These are phyloP conservation scores for Pangasius krempfi DNA, from an alignment of 2,797 vertebrate species.

Conservation along the genomic window DNA sequence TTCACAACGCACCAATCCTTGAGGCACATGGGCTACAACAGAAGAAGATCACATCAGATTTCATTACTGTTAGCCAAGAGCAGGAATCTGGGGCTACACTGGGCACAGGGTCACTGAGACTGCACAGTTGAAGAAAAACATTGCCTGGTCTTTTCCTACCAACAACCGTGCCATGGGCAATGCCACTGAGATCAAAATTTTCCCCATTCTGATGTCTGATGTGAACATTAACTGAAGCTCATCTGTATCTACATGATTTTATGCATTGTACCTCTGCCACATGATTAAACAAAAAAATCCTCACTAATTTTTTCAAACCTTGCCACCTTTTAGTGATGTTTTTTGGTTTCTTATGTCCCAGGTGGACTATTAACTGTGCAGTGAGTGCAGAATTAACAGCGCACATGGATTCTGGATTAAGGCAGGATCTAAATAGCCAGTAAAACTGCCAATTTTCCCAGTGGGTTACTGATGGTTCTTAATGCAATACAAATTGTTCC, in stretches of 20 bases:
- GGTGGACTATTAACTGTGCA: neutral
- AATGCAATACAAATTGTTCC: slow-evolving; percentile 46
- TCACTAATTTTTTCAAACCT: slow-evolving; percentile 6
- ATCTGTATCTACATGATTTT: neutral
- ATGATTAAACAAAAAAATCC: neutral
- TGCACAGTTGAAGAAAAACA: neutral
- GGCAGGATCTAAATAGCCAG: slow-evolving; percentile 56
- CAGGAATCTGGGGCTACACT: neutral
- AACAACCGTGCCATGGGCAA: neutral
- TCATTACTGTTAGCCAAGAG: neutral
- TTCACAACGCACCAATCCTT: neutral
- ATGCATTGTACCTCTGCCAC: neutral
- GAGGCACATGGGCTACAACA: neutral
- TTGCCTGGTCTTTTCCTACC: neutral
- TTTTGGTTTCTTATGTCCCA: slow-evolving; percentile 3
- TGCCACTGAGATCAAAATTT: neutral
- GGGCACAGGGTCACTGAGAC: neutral
- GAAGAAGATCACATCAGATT: neutral
- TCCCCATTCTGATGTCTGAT: neutral
- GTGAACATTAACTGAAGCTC: neutral
- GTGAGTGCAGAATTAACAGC: slow-evolving; percentile 32
- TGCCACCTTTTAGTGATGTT: neutral
- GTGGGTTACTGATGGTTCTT: slow-evolving; percentile 54
- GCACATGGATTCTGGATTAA: slow-evolving; percentile 47
- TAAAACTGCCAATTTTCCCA: slow-evolving; percentile 57